These are phyloP conservation scores for Magallana angulata DNA, from an alignment of 1,140 invertebrate species.

Conservation along the genomic window DNA sequence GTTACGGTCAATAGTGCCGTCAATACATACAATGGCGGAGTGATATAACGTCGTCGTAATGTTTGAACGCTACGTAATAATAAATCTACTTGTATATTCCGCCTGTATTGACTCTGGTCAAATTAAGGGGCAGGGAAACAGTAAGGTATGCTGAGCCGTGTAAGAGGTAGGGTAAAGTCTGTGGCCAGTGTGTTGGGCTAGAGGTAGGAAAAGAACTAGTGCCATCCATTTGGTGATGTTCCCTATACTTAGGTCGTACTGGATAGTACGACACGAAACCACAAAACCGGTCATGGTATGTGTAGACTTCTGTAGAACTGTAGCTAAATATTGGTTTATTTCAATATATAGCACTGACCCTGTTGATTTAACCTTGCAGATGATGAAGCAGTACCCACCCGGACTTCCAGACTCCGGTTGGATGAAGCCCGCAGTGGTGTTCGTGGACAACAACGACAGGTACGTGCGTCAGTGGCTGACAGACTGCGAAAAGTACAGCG, in stretches of 20 bases:
- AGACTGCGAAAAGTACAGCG: slow-evolving; percentile 6
- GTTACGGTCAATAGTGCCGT: background rate
- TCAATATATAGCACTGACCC: too few relatives aligned
- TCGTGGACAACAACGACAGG: background rate
- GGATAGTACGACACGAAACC: too few relatives aligned
- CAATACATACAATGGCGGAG: background rate
- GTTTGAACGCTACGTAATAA: background rate
- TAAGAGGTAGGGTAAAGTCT: too few relatives aligned
- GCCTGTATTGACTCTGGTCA: background rate
- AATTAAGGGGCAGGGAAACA: background rate
- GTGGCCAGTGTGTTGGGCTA: too few relatives aligned
- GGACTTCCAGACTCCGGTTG: background rate
- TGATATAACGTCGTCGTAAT: background rate
- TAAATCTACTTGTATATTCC: background rate
- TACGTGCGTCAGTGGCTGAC: background rate
- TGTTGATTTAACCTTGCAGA: too few relatives aligned
- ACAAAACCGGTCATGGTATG: too few relatives aligned
- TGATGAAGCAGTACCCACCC: background rate
- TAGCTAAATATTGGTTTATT: too few relatives aligned
- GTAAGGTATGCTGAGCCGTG: too few relatives aligned
- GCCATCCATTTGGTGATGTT: too few relatives aligned
- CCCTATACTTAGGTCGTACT: too few relatives aligned
- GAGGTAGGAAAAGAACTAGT: too few relatives aligned
- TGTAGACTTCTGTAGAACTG: too few relatives aligned
- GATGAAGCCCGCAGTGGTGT: background rate